Evolutionary conservation across 2,888 invertebrate species (phyloP), one percentile per base, ranked within the genome.

Genomic region (Sphaeridia pumilis): DNA sequence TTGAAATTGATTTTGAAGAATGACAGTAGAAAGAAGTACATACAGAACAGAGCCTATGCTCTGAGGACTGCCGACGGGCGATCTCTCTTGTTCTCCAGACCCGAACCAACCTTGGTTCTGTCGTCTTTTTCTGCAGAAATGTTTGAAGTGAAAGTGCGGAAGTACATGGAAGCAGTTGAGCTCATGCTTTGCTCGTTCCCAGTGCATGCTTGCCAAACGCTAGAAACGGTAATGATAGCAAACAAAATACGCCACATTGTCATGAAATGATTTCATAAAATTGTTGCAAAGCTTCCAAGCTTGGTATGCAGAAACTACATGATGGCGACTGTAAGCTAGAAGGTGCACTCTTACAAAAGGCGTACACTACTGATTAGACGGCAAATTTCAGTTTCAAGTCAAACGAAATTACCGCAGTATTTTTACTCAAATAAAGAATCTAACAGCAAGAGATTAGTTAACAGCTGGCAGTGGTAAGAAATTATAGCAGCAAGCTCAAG

Each of bases 151-250:
- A 49, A 50, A 55, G 56, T 49, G 54, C 54, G 56, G 51, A 53
- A 56, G 56, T 53, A 53, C 46, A 56, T 53, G 46, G 50, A 53
- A 54, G 56, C 56, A 27, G 53, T 45, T 44, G 56, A 56, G 56
- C 50, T 56, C 56, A 56, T 54, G 50, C 56, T 50, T 45, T 45
- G 45, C 49, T 52, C 56, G 36, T 28, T 52, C 34, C 43, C 45
- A 48, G 52, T 49, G 49, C 54, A 54, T 56, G 56, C 56, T 58
- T 57, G 54, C 55, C 48, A 56, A 48, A 50, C 56, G 43, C 46
- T 57, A 54, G 24, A 55, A 50, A 43, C 31, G n/a, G 25, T 31
- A 43, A 38, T 5, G 20, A 7, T 17, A 38, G 38, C 38, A 17
- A 38, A 38, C 17, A 38, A 38, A 7, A 38, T 17, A 5, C 7